Evolutionary conservation across 2,888 invertebrate species (phyloP).

Genomic region (Micoletzkya japonica): DNA sequence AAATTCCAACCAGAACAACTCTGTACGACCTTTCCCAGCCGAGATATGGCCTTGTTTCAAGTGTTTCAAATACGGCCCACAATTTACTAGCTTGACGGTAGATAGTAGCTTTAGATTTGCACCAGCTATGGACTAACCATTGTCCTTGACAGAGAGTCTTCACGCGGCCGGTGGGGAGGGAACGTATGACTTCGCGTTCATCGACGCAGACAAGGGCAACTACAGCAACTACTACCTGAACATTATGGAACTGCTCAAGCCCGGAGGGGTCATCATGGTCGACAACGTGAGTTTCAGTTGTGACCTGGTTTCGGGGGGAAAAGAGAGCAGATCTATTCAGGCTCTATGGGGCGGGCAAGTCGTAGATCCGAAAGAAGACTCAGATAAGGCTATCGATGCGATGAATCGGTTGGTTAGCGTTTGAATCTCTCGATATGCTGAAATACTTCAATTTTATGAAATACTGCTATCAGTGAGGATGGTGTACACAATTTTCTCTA

Average conservation of each 20-base stretch:
- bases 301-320: not conserved
- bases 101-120: too few relatives aligned
- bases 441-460: too few relatives aligned
- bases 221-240: conserved; percentile 65
- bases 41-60: too few relatives aligned
- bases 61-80: too few relatives aligned
- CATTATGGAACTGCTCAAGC: conserved; percentile 63
- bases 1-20: too few relatives aligned
- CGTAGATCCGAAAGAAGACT: conserved; percentile 1
- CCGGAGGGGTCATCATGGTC: conserved; percentile 66
- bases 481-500: too few relatives aligned
- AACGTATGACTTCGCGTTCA: conserved; percentile 54
- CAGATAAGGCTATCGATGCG: conserved; percentile 30
- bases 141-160: conserved; percentile 46
- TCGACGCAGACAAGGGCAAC: conserved; percentile 65
- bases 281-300: conserved; percentile 66
- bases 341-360: conserved; percentile 32
- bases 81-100: too few relatives aligned
- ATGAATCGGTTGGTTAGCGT: conserved; percentile 27
- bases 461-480: too few relatives aligned
- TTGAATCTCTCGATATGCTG: too few relatives aligned
- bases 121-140: too few relatives aligned
- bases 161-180: conserved; percentile 48
- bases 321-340: too few relatives aligned
- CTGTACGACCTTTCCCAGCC: too few relatives aligned